Base-by-base conservation (phyloP, 2,888 invertebrate genomes). In the Ctena decussata region DNA sequence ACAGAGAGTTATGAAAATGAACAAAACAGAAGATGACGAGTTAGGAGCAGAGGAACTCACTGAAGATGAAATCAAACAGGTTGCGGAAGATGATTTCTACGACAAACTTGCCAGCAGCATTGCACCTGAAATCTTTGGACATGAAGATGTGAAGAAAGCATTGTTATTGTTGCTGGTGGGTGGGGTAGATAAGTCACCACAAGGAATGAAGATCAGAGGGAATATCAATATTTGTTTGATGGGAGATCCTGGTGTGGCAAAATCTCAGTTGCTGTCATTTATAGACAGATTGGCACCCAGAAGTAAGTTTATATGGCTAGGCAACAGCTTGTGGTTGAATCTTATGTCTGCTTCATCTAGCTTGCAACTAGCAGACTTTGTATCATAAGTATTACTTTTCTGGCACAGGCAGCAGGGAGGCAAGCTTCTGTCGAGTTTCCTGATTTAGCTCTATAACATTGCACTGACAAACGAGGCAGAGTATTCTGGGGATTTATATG, bases 181-280 rank as follows among this genome's bases (percentile, higher is more conserved):
- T 18, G 97, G 97, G 39, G 96, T 97, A 1, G 98, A 96, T 97
- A 97, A 96, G 97, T 94, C 97, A 72, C 98, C 98, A 0, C 98
- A 98, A 91, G 99, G 99, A 85, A 99, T 99, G 98, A 99, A 99
- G 96, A 99, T 99, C 94, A 97, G 99, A 96, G 97, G 97, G 95
- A 96, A 96, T 89, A 99, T 99, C 90, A 99, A 99, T 96, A 98
- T 99, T 90, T 99, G 99, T 94, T 96, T 99, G 93, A 99, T 99
- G 99, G 99, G 99, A 60, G 99, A 99, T 97, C 99, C 99, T 35
- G 99, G 99, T 93, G 99, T 99, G 80, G 99, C 99, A 79, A 99
- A 99, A 96, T 99, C 99, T 0, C 99, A 99, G 96, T 96, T 99
- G 82, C 97, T 99, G 73, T 97, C 97, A 81, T 99, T 99, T 96